Conservation (phyloP, 2,113 vertebrate species). For the Ailurus styani region DNA sequence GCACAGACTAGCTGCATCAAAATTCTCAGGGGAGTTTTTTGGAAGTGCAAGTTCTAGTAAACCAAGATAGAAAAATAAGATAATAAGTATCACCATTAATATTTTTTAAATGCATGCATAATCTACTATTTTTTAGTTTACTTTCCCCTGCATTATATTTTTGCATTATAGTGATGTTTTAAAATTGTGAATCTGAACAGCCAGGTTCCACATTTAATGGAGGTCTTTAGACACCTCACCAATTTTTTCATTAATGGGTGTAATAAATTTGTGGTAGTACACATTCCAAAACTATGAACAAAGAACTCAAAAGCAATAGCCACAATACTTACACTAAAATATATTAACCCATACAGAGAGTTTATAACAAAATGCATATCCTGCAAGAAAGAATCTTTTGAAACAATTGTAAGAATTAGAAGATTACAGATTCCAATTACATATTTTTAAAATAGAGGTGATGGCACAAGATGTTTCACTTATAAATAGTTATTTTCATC, state of each 20-base stretch:
- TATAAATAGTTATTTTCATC: background rate
- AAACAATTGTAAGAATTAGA: background rate
- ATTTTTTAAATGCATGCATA: background rate
- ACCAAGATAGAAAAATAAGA: background rate
- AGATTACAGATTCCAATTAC: background rate
- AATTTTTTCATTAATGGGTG: background rate
- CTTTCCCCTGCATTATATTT: background rate
- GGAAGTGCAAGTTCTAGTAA: background rate
- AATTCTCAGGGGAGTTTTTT: background rate
- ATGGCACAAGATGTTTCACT: background rate
- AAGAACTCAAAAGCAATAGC: background rate
- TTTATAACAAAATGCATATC: background rate
- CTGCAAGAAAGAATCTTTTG: background rate
- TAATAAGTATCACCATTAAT: background rate
- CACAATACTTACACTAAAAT: background rate
- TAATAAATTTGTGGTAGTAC: background rate
- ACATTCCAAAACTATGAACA: conserved; percentile 3
- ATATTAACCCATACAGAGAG: background rate
- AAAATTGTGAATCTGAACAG: background rate
- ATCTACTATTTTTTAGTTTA: background rate
- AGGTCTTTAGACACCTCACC: background rate
- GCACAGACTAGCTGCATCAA: background rate
- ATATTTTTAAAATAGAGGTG: background rate
- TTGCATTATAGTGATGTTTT: background rate
- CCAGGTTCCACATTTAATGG: background rate